Conservation (phyloP, 2,888 invertebrate genomes). For the Eupithecia exiguata region DNA sequence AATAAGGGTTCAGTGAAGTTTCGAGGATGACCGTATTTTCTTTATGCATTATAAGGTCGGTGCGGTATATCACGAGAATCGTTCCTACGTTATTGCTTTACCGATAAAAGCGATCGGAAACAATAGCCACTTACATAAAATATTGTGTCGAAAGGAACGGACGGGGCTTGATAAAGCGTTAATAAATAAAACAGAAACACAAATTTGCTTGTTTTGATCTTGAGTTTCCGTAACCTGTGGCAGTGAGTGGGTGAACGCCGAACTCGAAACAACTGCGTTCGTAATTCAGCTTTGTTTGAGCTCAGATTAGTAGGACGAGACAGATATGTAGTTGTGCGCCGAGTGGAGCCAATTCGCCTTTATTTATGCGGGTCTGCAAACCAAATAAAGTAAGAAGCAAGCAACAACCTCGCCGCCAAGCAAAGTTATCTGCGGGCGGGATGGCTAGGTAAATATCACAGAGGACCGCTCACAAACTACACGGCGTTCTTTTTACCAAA, state of each 20-base stretch:
- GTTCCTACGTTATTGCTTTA: constrained; percentile 72
- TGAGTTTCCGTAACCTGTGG: constrained; percentile 35
- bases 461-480: constrained; percentile 60
- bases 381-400: constrained; percentile 73
- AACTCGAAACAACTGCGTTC: constrained; percentile 29
- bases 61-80: constrained; percentile 70
- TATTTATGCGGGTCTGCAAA: constrained; percentile 80
- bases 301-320: constrained; percentile 44
- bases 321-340: constrained; percentile 60
- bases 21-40: constrained; percentile 76
- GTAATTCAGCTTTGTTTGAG: constrained; percentile 37
- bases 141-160: constrained; percentile 57
- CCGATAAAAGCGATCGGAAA: constrained; percentile 68
- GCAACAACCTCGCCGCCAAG: constrained; percentile 59
- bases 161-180: constrained; percentile 55
- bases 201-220: constrained; percentile 57
- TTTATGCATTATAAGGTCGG: constrained; percentile 75
- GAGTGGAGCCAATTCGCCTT: constrained; percentile 59
- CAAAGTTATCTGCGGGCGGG: constrained; percentile 77
- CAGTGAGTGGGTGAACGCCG: constrained; percentile 53
- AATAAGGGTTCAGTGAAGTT: constrained; percentile 77
- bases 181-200: constrained; percentile 46
- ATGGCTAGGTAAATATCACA: constrained; percentile 72
- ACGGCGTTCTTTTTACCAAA: constrained; percentile 56
- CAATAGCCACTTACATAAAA: constrained; percentile 68